Conservation (phyloP, 2,113 vertebrate genomes). For the Ammodytes marinus region DNA sequence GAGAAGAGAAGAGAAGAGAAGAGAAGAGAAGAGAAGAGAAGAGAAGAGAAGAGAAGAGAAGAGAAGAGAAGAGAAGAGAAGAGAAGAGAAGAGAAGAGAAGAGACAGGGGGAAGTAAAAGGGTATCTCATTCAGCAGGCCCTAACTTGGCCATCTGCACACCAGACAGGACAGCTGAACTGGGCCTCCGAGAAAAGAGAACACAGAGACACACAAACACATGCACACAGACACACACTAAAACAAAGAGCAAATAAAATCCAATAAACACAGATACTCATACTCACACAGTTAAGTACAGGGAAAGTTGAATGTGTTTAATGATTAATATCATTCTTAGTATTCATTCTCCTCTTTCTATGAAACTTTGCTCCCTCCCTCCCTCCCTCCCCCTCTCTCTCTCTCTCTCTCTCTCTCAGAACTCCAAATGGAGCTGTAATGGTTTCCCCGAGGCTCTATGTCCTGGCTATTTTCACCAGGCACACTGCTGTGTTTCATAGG, state of each 20-base stretch:
- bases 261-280: constrained; percentile 68
- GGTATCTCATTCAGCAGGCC: constrained; percentile 81
- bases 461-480: constrained; percentile 80
- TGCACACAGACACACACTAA: constrained; percentile 35
- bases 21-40: constrained; percentile 24
- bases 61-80: neutral
- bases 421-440: constrained; percentile 70
- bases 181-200: constrained; percentile 70
- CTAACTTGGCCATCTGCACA: constrained; percentile 84
- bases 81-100: constrained; percentile 41
- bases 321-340: constrained; percentile 75
- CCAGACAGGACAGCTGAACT: constrained; percentile 84
- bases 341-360: constrained; percentile 61
- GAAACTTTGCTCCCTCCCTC: constrained; percentile 44
- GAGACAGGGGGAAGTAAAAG: constrained; percentile 55
- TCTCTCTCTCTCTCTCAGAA: constrained; percentile 58
- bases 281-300: constrained; percentile 59
- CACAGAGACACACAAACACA: constrained; percentile 35
- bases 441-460: constrained; percentile 77
- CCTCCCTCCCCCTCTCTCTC: constrained; percentile 34
- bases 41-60: constrained; percentile 37
- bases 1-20: neutral
- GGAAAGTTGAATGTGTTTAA: constrained; percentile 68
- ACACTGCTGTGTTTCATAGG: constrained; percentile 76
- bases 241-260: constrained; percentile 74